These are phyloP conservation scores for Scaptodrosophila latifasciaeformis DNA, from an alignment of 2,888 invertebrate genomes.

Conservation along the genomic window DNA sequence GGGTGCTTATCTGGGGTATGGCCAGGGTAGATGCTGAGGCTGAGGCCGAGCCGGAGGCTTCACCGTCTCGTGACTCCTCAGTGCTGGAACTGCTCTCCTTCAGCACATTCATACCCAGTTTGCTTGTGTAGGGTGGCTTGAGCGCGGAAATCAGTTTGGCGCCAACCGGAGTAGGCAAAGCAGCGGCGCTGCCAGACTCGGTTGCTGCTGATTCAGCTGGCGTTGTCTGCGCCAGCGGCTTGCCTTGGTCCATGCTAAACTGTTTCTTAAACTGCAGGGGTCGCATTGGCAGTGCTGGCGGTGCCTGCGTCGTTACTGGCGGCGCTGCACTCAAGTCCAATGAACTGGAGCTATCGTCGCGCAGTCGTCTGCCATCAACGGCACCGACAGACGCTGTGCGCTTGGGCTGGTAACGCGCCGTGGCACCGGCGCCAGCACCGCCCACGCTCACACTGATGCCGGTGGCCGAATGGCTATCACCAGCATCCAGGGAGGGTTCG, in stretches of 20 bases:
- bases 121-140: conserved; percentile 68
- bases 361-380: conserved; percentile 56
- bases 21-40: conserved; percentile 18
- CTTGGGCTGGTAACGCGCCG: conserved; percentile 66
- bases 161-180: conserved; percentile 49
- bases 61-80: conserved; percentile 73
- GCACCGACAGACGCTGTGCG: conserved; percentile 72
- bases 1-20: conserved; percentile 75
- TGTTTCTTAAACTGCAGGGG: conserved; percentile 74
- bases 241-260: conserved; percentile 75
- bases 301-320: conserved; percentile 54
- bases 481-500: conserved; percentile 73
- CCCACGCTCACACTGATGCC: conserved; percentile 49
- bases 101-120: conserved; percentile 73
- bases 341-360: conserved; percentile 54
- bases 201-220: conserved; percentile 24
- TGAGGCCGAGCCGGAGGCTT: conserved; percentile 37
- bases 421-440: conserved; percentile 45
- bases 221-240: conserved; percentile 58
- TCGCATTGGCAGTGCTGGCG: conserved; percentile 64
- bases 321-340: conserved; percentile 58
- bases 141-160: conserved; percentile 71
- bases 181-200: conserved; percentile 31
- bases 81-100: conserved; percentile 75
- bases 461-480: conserved; percentile 59